Evolutionary conservation across 2,113 vertebrate genomes (phyloP).

Genomic region (Xyliphius kryptos): DNA sequence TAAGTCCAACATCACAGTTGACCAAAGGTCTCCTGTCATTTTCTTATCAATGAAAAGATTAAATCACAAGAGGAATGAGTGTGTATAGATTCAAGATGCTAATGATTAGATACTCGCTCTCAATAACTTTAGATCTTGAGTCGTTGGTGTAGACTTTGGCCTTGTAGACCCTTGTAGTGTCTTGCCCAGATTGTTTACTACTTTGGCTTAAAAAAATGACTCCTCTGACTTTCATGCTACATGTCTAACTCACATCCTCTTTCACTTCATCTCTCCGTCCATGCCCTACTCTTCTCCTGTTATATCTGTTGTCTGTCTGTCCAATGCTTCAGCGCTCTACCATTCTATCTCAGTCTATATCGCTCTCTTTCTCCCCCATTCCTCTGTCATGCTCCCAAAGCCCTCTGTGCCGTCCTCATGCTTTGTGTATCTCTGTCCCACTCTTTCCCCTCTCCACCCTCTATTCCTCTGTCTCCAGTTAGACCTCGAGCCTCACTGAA

Average conservation of each 20-base stretch:
- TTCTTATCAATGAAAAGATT: conserved; percentile 21
- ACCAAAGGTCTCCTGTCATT: conserved; percentile 33
- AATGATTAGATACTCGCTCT: conserved; percentile 27
- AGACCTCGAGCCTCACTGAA: conserved; percentile 76
- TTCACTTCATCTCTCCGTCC: no score
- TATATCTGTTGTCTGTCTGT: no score
- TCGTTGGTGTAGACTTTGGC: conserved; percentile 22
- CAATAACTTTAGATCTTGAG: conserved; percentile 7
- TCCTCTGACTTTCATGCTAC: no score
- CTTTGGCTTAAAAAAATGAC: no score
- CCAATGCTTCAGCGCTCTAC: conserved; percentile 3
- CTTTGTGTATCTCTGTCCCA: conserved; percentile 16
- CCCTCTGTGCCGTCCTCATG: conserved; percentile 10
- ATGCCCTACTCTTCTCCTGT: no score
- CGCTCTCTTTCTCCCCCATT: conserved; percentile 13
- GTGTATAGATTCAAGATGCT: conserved; percentile 16
- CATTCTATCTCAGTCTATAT: conserved; percentile 24
- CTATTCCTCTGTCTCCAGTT: conserved; percentile 65
- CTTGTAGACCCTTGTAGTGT: no score
- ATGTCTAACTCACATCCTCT: no score
- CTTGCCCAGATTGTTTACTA: no score
- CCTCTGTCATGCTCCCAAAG: conserved; percentile 11
- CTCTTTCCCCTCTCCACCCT: conserved; percentile 36
- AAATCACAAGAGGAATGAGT: neutral
- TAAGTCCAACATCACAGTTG: neutral